Conservation (phyloP, 2,797 vertebrate species). For the Sparidentex hasta region DNA sequence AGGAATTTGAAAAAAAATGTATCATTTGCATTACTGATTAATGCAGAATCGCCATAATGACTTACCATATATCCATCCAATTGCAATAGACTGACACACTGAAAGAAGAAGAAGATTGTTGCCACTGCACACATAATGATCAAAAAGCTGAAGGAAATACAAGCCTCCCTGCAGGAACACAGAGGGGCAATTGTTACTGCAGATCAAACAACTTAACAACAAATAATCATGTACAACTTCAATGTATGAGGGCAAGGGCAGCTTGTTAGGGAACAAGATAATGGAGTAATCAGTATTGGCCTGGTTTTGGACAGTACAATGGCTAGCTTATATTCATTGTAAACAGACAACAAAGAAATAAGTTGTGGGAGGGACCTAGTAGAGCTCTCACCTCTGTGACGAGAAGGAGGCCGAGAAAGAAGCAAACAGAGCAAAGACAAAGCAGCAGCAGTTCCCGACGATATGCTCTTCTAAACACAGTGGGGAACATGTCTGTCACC, state of each 20-base stretch:
- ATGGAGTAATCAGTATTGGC: not conserved
- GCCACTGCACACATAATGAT: slow-evolving; percentile 84
- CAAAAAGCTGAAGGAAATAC: slow-evolving; percentile 84
- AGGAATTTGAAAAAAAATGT: not conserved
- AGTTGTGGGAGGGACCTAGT: not conserved
- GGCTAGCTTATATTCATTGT: not conserved
- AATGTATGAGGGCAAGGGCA: not conserved
- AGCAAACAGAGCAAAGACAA: slow-evolving; percentile 84
- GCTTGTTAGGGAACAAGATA: not conserved
- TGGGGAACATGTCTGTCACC: slow-evolving; percentile 90
- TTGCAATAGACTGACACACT: slow-evolving; percentile 80
- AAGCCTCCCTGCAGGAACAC: slow-evolving; percentile 76
- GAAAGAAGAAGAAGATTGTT: slow-evolving; percentile 83
- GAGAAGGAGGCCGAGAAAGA: slow-evolving; percentile 89
- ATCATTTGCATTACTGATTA: not conserved
- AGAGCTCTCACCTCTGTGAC: slow-evolving; percentile 89
- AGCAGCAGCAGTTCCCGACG: slow-evolving; percentile 90
- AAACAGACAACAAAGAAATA: not conserved
- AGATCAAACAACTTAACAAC: slow-evolving; percentile 21
- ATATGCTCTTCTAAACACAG: slow-evolving; percentile 86
- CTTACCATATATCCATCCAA: slow-evolving; percentile 84
- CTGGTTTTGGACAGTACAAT: not conserved
- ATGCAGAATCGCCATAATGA: slow-evolving; percentile 4
- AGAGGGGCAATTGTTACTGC: slow-evolving; percentile 3
- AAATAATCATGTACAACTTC: not conserved